Percentiles rank a stretch among this genome's conserved stretches.
Evolutionary conservation across 2,888 invertebrate genomes (phyloP).

Genomic region (Serripes groenlandicus): DNA sequence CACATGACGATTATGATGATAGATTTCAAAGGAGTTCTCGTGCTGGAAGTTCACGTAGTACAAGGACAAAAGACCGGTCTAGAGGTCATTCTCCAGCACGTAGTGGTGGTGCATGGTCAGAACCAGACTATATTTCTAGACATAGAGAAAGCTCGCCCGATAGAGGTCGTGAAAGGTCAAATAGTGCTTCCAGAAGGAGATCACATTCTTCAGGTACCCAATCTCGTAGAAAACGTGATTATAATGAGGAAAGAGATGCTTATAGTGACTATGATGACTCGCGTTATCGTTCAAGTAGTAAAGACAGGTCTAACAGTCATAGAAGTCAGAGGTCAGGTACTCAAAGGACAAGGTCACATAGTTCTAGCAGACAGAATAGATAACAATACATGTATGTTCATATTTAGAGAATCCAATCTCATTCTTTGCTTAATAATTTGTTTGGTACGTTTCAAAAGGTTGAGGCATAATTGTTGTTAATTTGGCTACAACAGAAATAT

Average conservation of each 20-base stretch:
- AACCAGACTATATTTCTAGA: constrained; percentile 28
- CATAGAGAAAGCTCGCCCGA: constrained; percentile 36
- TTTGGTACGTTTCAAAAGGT: too few relatives aligned
- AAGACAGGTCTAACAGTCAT: constrained; percentile 44
- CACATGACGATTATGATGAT: constrained; percentile 40
- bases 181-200: constrained; percentile 36
- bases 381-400: neutral
- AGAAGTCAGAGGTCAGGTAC: constrained; percentile 49
- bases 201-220: constrained; percentile 52
- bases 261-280: constrained; percentile 64
- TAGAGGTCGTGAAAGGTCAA: constrained; percentile 24
- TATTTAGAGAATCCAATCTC: too few relatives aligned
- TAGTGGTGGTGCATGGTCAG: constrained; percentile 20
- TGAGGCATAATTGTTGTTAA: too few relatives aligned
- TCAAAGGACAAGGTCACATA: constrained; percentile 62
- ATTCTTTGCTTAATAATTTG: too few relatives aligned
- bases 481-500: too few relatives aligned
- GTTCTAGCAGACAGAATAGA: constrained; percentile 33
- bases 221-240: constrained; percentile 45
- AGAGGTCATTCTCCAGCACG: constrained; percentile 35
- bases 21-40: constrained; percentile 27
- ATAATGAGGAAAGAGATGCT: constrained; percentile 56
- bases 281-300: constrained; percentile 25
- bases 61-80: constrained; percentile 42
- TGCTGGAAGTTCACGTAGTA: constrained; percentile 43